Percentiles rank a stretch among this genome's conserved stretches.
These are phyloP conservation scores for Rhinoderma darwinii DNA, from an alignment of 2,113 vertebrate genomes.

Conservation along the genomic window DNA sequence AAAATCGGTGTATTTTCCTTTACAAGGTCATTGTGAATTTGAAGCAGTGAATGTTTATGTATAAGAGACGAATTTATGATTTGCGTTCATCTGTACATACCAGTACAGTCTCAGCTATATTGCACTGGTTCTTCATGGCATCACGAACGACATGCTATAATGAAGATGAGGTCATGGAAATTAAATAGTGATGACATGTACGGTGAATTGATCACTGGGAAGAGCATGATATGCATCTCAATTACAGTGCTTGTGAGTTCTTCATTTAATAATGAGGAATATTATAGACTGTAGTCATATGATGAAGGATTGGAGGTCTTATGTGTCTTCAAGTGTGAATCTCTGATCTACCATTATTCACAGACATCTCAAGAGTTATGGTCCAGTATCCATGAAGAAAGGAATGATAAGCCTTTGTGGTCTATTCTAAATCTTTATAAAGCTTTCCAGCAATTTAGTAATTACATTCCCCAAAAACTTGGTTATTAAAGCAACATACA, in stretches of 20 bases:
- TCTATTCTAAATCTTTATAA: neutral
- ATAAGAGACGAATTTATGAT: neutral
- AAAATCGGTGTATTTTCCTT: neutral
- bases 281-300: conserved; percentile 7
- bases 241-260: conserved; percentile 29
- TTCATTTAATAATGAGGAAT: conserved; percentile 26
- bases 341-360: conserved; percentile 2
- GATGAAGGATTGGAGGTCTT: conserved; percentile 36
- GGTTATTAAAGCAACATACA: neutral
- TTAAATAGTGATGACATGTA: conserved; percentile 55
- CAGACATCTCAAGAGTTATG: neutral
- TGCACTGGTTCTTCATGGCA: conserved; percentile 14
- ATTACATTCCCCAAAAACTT: neutral
- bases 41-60: neutral
- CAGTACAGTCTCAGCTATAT: neutral
- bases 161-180: conserved; percentile 40
- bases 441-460: neutral
- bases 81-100: neutral
- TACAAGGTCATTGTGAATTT: neutral
- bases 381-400: neutral
- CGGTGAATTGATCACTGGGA: conserved; percentile 37
- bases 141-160: conserved; percentile 38
- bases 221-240: conserved; percentile 40
- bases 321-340: conserved; percentile 41
- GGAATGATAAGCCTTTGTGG: neutral